phyloP scores from a whole-genome alignment of 2,888 invertebrate genomes.

The Polyploca ridens region DNA sequence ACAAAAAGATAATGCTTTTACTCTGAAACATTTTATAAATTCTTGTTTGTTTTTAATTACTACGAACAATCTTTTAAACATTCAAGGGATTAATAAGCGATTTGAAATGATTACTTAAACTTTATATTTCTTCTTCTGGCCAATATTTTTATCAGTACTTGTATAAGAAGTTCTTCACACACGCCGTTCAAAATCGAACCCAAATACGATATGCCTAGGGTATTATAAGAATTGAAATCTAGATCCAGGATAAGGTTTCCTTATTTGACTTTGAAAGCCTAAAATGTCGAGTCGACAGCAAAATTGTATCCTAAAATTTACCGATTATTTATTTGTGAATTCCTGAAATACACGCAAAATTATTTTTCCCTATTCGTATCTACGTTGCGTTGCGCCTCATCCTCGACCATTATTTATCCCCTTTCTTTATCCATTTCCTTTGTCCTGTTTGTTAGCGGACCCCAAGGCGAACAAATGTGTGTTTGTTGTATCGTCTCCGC shows the following conservation, averaged over 20 bases:
- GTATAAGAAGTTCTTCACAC: too few species aligned
- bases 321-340: slow-evolving; percentile 35
- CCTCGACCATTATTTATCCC: slow-evolving; percentile 63
- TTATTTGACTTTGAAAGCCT: neutral
- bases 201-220: too few species aligned
- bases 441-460: slow-evolving; percentile 64
- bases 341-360: slow-evolving; percentile 31
- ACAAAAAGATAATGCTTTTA: neutral
- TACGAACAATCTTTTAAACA: too few species aligned
- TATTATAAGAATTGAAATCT: too few species aligned
- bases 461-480: slow-evolving; percentile 63
- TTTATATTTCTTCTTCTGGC: too few species aligned
- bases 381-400: slow-evolving; percentile 40
- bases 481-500: slow-evolving; percentile 55
- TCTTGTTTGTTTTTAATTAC: neutral
- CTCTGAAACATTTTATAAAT: neutral
- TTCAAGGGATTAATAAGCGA: too few species aligned
- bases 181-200: too few species aligned
- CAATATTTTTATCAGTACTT: too few species aligned
- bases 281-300: neutral
- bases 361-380: slow-evolving; percentile 46
- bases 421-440: slow-evolving; percentile 66
- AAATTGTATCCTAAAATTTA: slow-evolving; percentile 16
- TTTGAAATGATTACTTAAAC: too few species aligned
- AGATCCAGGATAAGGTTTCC: neutral